phyloP scores from a whole-genome alignment of 2,113 vertebrate genomes.

The Pagrus major region DNA sequence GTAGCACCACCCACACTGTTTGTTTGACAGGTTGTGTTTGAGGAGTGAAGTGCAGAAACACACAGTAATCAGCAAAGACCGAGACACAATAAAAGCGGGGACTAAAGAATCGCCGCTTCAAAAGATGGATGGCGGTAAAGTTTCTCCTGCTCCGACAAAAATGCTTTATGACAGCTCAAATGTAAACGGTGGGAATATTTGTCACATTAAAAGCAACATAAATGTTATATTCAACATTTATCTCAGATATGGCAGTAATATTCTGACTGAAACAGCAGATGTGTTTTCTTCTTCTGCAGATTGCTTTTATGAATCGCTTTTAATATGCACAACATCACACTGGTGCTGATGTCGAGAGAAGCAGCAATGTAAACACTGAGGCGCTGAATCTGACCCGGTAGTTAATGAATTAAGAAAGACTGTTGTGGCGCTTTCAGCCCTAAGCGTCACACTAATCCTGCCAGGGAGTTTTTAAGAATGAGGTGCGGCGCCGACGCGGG shows the following conservation, averaged over 20 bases:
- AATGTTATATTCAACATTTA: conserved; percentile 29
- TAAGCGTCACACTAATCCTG: conserved; percentile 45
- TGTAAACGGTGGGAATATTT: conserved; percentile 17
- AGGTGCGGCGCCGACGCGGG: conserved; percentile 19
- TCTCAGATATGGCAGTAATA: not conserved
- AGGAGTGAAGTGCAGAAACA: conserved; percentile 7
- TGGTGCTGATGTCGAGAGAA: conserved; percentile 17
- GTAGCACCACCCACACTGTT: conserved; percentile 7
- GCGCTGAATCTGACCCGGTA: conserved; percentile 46
- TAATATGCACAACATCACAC: conserved; percentile 27
- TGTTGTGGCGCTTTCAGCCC: conserved; percentile 19
- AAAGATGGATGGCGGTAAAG: conserved; percentile 1
- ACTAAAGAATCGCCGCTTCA: conserved; percentile 11
- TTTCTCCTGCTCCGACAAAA: not conserved
- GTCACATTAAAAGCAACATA: conserved; percentile 39
- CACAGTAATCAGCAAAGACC: not conserved
- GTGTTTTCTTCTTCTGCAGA: not conserved
- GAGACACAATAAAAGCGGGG: conserved; percentile 1
- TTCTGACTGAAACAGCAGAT: conserved; percentile 16
- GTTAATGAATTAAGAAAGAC: conserved; percentile 51
- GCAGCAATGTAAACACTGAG: conserved; percentile 23
- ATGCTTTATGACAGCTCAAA: conserved; percentile 15
- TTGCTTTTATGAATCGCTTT: conserved; percentile 36
- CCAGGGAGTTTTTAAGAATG: conserved; percentile 50
- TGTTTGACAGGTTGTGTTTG: conserved; percentile 26